Percentiles rank a stretch among this genome's conserved stretches.
These are phyloP conservation scores for Agrilus biguttatus DNA, from an alignment of 2,888 invertebrate species.

Conservation along the genomic window DNA sequence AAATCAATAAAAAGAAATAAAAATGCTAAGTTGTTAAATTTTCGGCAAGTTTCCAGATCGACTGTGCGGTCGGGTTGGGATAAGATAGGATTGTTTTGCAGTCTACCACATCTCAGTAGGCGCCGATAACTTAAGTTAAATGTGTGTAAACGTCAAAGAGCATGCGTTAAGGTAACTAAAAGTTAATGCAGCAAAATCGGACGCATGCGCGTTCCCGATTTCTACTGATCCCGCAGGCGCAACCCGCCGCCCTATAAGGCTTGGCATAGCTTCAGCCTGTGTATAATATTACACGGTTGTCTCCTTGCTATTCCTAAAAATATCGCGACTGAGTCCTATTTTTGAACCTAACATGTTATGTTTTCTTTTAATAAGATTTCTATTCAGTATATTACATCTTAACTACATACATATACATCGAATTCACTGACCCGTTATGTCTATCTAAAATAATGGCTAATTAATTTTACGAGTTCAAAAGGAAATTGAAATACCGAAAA, in stretches of 20 bases:
- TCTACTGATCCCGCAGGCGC: conserved; percentile 24
- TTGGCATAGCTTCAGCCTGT: conserved; percentile 30
- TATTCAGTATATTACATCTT: conserved; percentile 17
- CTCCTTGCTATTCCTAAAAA: conserved; percentile 32
- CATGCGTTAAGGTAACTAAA: no score
- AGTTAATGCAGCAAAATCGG: neutral
- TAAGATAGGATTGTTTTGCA: no score
- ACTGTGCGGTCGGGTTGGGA: no score
- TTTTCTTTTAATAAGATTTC: conserved; percentile 28
- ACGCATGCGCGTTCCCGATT: conserved; percentile 15
- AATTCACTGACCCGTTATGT: neutral
- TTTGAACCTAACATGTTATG: conserved; percentile 27
- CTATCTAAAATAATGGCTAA: no score
- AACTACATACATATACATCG: neutral
- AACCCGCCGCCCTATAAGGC: conserved; percentile 33
- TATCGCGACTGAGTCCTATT: conserved; percentile 30
- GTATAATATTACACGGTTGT: conserved; percentile 35
- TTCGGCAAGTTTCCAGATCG: no score
- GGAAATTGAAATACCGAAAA: no score
- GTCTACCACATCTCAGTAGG: no score
- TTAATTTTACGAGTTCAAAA: no score
- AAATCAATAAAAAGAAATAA: no score
- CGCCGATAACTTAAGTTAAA: no score
- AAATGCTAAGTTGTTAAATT: no score
- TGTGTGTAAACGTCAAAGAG: no score